phyloP scores from a whole-genome alignment of 2,797 vertebrate genomes.

The Scarus forsteni region DNA sequence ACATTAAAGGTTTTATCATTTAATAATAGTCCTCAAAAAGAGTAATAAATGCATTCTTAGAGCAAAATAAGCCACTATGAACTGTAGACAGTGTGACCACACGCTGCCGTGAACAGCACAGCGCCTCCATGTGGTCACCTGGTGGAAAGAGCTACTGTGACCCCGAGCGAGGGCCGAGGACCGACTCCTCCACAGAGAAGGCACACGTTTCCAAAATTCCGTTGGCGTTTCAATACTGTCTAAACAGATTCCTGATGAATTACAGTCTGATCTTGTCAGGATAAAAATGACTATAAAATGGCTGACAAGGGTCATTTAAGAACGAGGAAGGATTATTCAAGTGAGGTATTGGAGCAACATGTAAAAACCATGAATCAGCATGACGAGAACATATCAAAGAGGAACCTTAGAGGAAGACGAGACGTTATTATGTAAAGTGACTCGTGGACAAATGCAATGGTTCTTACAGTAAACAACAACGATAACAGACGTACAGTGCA shows the following conservation, averaged over 20 bases:
- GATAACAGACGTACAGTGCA: constrained; percentile 65
- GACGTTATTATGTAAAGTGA: constrained; percentile 67
- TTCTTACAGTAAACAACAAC: constrained; percentile 69
- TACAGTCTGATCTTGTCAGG: constrained; percentile 65
- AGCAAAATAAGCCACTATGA: constrained; percentile 80
- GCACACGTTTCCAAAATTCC: constrained; percentile 79
- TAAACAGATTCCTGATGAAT: constrained; percentile 72
- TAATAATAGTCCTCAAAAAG: constrained; percentile 62
- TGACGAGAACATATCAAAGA: constrained; percentile 48
- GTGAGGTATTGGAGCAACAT: constrained; percentile 70
- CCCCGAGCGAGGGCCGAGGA: constrained; percentile 62
- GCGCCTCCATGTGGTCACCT: constrained; percentile 49
- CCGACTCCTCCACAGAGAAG: constrained; percentile 77
- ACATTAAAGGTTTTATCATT: constrained; percentile 65
- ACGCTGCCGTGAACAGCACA: constrained; percentile 55
- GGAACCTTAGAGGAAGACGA: constrained; percentile 41
- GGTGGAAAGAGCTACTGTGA: constrained; percentile 63
- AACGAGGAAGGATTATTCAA: constrained; percentile 70
- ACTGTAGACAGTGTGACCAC: constrained; percentile 65
- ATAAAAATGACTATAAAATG: constrained; percentile 78
- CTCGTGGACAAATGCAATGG: constrained; percentile 55
- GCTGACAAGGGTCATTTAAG: constrained; percentile 66
- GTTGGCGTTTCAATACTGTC: constrained; percentile 78
- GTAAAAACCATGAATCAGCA: constrained; percentile 58
- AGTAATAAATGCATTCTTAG: constrained; percentile 71